These are phyloP conservation scores for Dipodomys merriami DNA, from an alignment of 2,113 vertebrate genomes.

Conservation along the genomic window DNA sequence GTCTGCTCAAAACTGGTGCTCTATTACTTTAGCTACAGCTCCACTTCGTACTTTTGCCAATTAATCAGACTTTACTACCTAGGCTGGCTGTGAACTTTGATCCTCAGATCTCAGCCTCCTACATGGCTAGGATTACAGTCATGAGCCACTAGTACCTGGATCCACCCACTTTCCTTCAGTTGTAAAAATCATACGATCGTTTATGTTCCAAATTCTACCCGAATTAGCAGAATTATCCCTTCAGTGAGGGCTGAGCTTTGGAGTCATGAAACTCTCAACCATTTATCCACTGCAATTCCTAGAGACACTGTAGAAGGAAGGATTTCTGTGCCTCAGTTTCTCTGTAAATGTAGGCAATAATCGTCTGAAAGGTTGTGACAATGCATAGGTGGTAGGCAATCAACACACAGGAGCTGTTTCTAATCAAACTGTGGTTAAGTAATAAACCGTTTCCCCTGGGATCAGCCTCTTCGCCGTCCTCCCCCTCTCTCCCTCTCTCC, in stretches of 20 bases:
- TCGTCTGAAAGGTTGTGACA: not conserved
- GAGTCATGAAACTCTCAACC: not conserved
- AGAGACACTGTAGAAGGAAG: not conserved
- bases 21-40: too few species aligned
- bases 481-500: not conserved
- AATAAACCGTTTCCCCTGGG: not conserved
- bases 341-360: not conserved
- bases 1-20: too few species aligned
- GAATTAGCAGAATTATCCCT: not conserved
- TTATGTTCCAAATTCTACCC: not conserved
- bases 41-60: too few species aligned
- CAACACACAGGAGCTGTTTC: not conserved
- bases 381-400: not conserved
- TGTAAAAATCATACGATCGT: not conserved
- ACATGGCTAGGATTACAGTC: too few species aligned
- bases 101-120: too few species aligned
- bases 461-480: not conserved
- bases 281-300: not conserved
- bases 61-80: too few species aligned
- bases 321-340: not conserved
- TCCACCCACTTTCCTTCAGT: not conserved
- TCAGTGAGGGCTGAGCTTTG: not conserved
- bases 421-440: not conserved
- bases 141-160: too few species aligned
- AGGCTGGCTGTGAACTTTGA: too few species aligned